Evolutionary conservation across 2,888 invertebrate species (phyloP), one percentile per base, ranked within the genome.

Genomic region (Monochamus alternatus): DNA sequence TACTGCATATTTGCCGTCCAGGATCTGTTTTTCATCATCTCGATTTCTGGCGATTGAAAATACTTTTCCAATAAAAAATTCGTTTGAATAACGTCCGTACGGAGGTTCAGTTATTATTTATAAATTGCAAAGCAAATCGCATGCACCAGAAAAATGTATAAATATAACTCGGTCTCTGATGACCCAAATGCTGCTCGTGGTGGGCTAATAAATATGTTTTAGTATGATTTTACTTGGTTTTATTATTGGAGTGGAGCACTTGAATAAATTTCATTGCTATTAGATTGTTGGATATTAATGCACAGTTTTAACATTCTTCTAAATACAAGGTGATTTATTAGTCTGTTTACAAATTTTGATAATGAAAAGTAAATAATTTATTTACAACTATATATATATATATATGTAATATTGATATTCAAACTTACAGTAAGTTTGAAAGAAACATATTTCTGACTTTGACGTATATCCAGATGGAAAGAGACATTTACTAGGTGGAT

Each of bases 21-120:
- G 64, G 22, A 44, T 64, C 44, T 47, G 64, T 30, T 64, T 64
- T 64, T 64, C 44, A 44, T 64, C 47, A 64, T 64, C 10, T 64
- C 44, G 32, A 64, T 44, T 64, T 14, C 44, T 9, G 5, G 64
- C 30, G 47, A 9, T 14, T 47, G 64, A 64, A 64, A 64, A 64
- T 64, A 64, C 47, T 64, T 64, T 47, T 7, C 44, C 47, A 30
- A 30, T 64, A 64, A 64, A 64, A 8, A 44, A 10, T 44, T 44
- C 30, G 4, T 64, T 47, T 64, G 47, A 30, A 30, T 64, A 44
- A 47, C 60, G 60, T 32, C 38, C 38, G 38, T 7, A 1, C 12
- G 5, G 22, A 55, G 55, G n/a, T 55, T 55, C n/a, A 12, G 10
- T n/a, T 52, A 30, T 64, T 64, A 64, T 64, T 64, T 22, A 44